Conservation (phyloP, 2,113 vertebrate genomes). For the Phrynocephalus versicolor region DNA sequence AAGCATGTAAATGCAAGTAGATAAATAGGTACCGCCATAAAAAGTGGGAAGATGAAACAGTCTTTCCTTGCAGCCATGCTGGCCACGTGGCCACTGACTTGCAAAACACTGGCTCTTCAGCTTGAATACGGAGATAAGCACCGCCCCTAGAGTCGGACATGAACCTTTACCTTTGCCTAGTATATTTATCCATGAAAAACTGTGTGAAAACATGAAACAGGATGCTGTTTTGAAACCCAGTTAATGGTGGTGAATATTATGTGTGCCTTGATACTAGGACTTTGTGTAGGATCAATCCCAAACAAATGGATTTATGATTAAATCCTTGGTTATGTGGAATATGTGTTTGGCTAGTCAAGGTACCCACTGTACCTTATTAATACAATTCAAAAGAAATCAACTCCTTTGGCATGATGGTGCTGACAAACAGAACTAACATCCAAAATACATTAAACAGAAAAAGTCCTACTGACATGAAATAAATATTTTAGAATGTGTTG, state of each 20-base stretch:
- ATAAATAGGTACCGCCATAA: too few species aligned
- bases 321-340: neutral
- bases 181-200: neutral
- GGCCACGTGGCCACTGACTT: too few species aligned
- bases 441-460: neutral
- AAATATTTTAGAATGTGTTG: neutral
- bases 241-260: neutral
- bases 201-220: neutral
- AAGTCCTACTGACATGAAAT: neutral
- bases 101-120: too few species aligned
- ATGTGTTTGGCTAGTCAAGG: neutral
- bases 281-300: too few species aligned
- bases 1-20: too few species aligned
- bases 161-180: too few species aligned
- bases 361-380: neutral
- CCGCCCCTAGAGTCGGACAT: too few species aligned
- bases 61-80: too few species aligned
- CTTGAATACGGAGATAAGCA: too few species aligned
- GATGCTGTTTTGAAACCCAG: neutral
- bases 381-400: neutral
- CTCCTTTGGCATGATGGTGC: neutral
- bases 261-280: too few species aligned
- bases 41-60: too few species aligned
- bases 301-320: neutral
- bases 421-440: neutral